phyloP scores from a whole-genome alignment of 1,140 invertebrate species.

The Trachelipus rathkii region DNA sequence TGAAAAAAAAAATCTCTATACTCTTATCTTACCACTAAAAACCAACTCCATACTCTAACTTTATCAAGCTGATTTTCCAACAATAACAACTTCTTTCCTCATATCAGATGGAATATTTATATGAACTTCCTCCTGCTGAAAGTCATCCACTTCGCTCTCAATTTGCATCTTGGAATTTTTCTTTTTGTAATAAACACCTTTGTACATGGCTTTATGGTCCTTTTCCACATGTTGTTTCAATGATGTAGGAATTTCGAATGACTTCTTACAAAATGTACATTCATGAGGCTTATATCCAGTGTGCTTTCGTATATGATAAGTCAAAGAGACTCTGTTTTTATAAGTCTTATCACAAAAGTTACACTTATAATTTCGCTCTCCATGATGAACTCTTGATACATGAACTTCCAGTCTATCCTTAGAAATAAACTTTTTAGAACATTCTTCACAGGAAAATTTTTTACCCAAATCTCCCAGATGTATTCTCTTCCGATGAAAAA shows the following conservation, averaged over 20 bases:
- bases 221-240: slow-evolving; percentile 38
- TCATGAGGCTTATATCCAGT: slow-evolving; percentile 37
- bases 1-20: too few species aligned
- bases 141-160: background rate
- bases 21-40: too few species aligned
- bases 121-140: background rate
- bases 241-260: slow-evolving; percentile 35
- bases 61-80: too few species aligned
- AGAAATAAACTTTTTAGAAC: slow-evolving; percentile 31
- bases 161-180: slow-evolving; percentile 31
- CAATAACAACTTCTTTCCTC: background rate
- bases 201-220: slow-evolving; percentile 34
- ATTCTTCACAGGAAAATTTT: slow-evolving; percentile 29
- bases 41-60: too few species aligned
- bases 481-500: slow-evolving; percentile 34
- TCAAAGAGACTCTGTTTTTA: slow-evolving; percentile 37
- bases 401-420: slow-evolving; percentile 30
- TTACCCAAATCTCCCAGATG: slow-evolving; percentile 33
- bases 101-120: background rate
- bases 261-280: slow-evolving; percentile 32
- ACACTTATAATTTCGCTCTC: slow-evolving; percentile 38
- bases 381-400: slow-evolving; percentile 33
- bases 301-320: slow-evolving; percentile 36
- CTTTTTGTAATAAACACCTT: slow-evolving; percentile 34
- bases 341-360: slow-evolving; percentile 37